These are phyloP conservation scores for Thysanoteuthis rhombus DNA, from an alignment of 2,888 invertebrate species.

Conservation along the genomic window DNA sequence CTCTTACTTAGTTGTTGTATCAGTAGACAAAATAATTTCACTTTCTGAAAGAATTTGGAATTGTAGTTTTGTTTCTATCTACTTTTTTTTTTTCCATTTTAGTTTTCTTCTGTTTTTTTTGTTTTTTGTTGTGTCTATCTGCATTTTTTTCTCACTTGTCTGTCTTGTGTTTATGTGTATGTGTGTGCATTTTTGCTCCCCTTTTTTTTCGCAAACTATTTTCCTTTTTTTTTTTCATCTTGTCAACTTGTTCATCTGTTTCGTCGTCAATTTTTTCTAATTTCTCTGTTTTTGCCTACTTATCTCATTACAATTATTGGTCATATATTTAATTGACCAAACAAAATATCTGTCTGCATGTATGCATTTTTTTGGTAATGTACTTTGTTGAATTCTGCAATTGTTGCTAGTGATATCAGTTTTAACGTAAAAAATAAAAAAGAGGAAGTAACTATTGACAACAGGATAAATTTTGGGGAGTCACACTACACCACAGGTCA, in stretches of 20 bases:
- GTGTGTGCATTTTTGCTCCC: too few species aligned
- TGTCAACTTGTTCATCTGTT: not conserved
- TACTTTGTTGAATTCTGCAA: not conserved
- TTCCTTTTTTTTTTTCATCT: not conserved
- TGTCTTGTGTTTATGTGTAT: not conserved
- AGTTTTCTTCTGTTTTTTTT: not conserved
- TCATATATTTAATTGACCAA: not conserved
- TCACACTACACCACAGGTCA: not conserved
- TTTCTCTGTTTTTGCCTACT: not conserved
- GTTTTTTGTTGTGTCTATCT: not conserved
- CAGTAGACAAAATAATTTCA: not conserved
- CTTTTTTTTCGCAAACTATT: too few species aligned
- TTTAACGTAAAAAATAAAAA: not conserved
- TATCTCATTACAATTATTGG: not conserved
- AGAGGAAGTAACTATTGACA: not conserved
- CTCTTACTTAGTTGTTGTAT: not conserved
- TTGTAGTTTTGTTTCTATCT: too few species aligned
- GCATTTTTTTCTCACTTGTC: not conserved
- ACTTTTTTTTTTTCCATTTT: not conserved
- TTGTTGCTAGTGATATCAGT: not conserved
- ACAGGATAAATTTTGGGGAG: not conserved
- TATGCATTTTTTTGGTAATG: not conserved
- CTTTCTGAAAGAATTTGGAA: not conserved
- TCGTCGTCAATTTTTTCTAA: not conserved
- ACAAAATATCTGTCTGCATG: not conserved